A percentile compares a stretch with the other conserved stretches of the same genome.
phyloP scores from a whole-genome alignment of 2,113 vertebrate genomes.

The Hemibagrus wyckioides region DNA sequence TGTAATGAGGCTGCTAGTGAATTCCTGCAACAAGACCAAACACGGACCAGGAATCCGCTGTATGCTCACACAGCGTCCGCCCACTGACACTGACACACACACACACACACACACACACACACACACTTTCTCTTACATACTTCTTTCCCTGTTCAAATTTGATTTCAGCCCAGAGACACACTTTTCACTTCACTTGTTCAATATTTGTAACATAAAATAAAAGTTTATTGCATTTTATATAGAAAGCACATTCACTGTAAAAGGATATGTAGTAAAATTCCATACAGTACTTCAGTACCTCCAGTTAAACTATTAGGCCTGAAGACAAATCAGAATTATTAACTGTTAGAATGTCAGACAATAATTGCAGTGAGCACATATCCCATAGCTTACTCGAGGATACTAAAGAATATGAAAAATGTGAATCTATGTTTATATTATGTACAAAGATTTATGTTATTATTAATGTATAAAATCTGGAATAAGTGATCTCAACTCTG shows the following conservation, averaged over 20 bases:
- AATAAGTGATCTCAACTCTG: slow-evolving; percentile 44
- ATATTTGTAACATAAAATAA: slow-evolving; percentile 8
- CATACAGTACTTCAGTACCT: background rate
- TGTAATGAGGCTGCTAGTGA: slow-evolving; percentile 56
- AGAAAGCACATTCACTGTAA: slow-evolving; percentile 4
- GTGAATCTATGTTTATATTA: slow-evolving; percentile 10
- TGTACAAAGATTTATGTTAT: slow-evolving; percentile 25
- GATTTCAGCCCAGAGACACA: background rate
- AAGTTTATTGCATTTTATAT: slow-evolving; percentile 36
- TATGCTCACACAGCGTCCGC: slow-evolving; percentile 46
- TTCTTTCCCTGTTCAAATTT: background rate
- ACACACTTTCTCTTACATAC: background rate
- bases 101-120: slow-evolving; percentile 12
- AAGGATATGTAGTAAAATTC: slow-evolving; percentile 11
- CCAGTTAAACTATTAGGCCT: background rate
- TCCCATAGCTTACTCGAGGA: background rate
- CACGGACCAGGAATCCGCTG: slow-evolving; percentile 72
- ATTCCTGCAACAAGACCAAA: slow-evolving; percentile 78
- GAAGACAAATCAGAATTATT: slow-evolving; percentile 25
- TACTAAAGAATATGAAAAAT: slow-evolving; percentile 6
- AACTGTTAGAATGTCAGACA: background rate
- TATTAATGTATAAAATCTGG: slow-evolving; percentile 46
- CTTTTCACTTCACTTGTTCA: background rate
- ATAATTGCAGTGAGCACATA: slow-evolving; percentile 12
- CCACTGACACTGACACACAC: slow-evolving; percentile 28